A percentile compares a stretch with the other conserved stretches of the same genome.
These are phyloP conservation scores for Apis cerana DNA, from an alignment of 1,140 invertebrate genomes.

Conservation along the genomic window DNA sequence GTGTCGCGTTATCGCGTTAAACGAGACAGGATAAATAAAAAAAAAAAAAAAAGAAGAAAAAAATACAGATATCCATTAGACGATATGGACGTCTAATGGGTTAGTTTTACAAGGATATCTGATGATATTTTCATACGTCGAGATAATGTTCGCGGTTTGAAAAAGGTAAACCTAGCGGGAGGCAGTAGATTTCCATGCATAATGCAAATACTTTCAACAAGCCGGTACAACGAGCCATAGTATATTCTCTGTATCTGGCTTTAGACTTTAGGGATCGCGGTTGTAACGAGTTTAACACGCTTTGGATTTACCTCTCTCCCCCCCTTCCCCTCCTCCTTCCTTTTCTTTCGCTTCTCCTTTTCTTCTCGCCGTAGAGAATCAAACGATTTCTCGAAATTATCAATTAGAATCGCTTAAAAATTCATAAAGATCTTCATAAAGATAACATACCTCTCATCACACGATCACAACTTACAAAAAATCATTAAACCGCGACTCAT, in stretches of 20 bases:
- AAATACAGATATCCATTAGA: not conserved
- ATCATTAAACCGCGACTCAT: not conserved
- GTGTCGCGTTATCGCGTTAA: not conserved
- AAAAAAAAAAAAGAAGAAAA: too few species aligned
- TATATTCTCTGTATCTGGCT: slow-evolving; percentile 19
- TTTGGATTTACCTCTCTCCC: slow-evolving; percentile 13
- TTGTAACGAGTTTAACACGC: slow-evolving; percentile 59
- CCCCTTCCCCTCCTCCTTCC: slow-evolving; percentile 28
- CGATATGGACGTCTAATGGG: not conserved
- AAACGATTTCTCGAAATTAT: too few species aligned
- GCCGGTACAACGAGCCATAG: not conserved
- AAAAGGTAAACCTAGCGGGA: slow-evolving; percentile 30
- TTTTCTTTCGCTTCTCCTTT: not conserved
- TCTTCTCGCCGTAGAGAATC: not conserved
- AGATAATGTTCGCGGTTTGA: slow-evolving; percentile 20
- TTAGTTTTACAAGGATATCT: not conserved
- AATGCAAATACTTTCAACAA: slow-evolving; percentile 42
- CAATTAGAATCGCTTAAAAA: too few species aligned
- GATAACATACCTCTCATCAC: not conserved
- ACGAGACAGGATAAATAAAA: too few species aligned
- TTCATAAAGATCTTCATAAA: too few species aligned
- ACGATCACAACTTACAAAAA: not conserved
- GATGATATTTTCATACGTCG: slow-evolving; percentile 35
- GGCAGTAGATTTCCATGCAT: slow-evolving; percentile 47
- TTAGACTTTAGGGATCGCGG: slow-evolving; percentile 49